Base-by-base conservation (phyloP, 2,888 invertebrate genomes). In the Drosophila kuntzei region DNA sequence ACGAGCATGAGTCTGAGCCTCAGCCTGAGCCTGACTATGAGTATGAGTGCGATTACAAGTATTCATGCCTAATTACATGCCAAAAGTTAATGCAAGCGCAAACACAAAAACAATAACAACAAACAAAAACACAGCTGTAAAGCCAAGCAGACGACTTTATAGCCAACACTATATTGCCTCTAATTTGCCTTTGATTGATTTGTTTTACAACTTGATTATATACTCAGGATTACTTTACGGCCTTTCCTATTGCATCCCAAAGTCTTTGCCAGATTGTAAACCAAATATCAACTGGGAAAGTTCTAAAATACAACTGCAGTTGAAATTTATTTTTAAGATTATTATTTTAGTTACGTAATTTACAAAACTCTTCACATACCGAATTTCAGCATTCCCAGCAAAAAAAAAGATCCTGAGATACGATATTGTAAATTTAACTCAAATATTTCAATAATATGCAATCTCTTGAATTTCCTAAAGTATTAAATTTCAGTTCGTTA, bases 61-160 rank as follows among this genome's bases (percentile, higher is more conserved):
- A 57, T 50, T 71, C 61, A 71, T 63, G 83, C 83, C 80, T 76
- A 85, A 85, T 83, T 85, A 75, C 80, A 60, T 65, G 63, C 44
- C 62, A 29, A 44, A 70, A 67, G 55, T 72, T 68, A 55, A 65
- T 46, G 65, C 47, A 68, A 75, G 47, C 65, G 50, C 69, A 65
- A 69, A 64, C 37, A 34, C 39, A 29, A 34, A 29, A 47, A 37
- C 46, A 39, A 57, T 46, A 27, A 34, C 34, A 27, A 47, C 27
- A 58, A 47, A 57, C 36, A 36, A 46, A 29, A 16, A 50, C 25
- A 20, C 65, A 53, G 43, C 50, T 53, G 49, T 37, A 29, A 29
- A 55, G 6, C 29, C 34, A 53, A 43, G 53, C 39, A 8, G 20
- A 14, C 43, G 20, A 39, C 11, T 18, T 37, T 37, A n/a, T 14